Base-by-base conservation (phyloP, 2,113 vertebrate genomes). In the Phrynocephalus versicolor region DNA sequence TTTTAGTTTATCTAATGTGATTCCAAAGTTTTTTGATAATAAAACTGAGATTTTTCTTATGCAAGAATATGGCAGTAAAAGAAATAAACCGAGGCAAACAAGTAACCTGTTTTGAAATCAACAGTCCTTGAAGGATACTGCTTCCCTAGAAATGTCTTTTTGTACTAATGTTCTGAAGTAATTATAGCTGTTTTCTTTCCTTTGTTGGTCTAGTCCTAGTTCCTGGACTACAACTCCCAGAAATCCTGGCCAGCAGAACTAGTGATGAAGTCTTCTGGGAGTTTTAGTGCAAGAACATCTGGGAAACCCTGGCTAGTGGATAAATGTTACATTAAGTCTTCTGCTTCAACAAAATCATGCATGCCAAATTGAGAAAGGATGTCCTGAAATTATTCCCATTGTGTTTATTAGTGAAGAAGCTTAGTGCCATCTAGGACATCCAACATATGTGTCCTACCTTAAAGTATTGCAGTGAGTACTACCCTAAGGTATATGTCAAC, bases 1-100 rank as follows among this genome's bases (percentile, higher is more conserved):
- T 85, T 69, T 76, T 37, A 87, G 1, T 81, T 60, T 78, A 6
- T 39, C 27, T 80, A 79, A 80, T 41, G 45, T 80, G 57, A 62
- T 73, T 89, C 81, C 79, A 79, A 88, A 85, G 12, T 14, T 89
- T 87, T 64, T 60, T 85, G 72, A 8, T 39, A 88, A 80, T 82
- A 82, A 86, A 81, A 5, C 4, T n/a, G 80, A 89, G 1, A 0
- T 25, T 64, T 5, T 1, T 25, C 76, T 62, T 41, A 6, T 82
- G 75, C n/a, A 85, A 82, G 16, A 6, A 45, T 75, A 67, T 88
- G 39, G 35, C 51, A 78, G 3, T 85, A 64, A 60, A 71, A 58
- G 30, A 51, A 70, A 21, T 78, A 60, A 71, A 60, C 45, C 67
- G 67, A 75, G 45, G 25, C n/a, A 14, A 69, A 45, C 35, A 75